Evolutionary conservation across 2,888 invertebrate genomes (phyloP).

Genomic region (Drosophila histrio): DNA sequence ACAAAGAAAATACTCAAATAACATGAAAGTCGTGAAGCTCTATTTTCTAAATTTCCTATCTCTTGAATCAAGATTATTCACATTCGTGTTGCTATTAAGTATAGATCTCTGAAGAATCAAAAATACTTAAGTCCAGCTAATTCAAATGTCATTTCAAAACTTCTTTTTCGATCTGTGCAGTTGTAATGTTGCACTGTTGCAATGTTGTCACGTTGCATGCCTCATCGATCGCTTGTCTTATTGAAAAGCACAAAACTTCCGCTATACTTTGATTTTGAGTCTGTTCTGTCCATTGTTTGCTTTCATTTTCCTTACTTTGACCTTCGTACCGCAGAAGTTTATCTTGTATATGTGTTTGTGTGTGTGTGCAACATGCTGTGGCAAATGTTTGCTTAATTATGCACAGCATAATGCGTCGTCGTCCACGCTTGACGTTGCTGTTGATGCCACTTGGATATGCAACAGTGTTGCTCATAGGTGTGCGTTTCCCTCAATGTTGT

Average conservation of each 20-base stretch:
- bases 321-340: not conserved
- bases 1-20: too few relatives aligned
- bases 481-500: not conserved
- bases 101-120: too few relatives aligned
- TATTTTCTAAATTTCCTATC: too few relatives aligned
- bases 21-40: too few relatives aligned
- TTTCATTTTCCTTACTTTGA: not conserved
- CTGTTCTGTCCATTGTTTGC: not conserved
- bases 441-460: not conserved
- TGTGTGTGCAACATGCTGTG: constrained; percentile 30
- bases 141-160: too few relatives aligned
- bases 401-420: constrained; percentile 52
- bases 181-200: not conserved
- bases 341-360: not conserved
- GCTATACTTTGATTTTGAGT: not conserved
- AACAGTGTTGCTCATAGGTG: not conserved
- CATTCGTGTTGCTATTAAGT: too few relatives aligned
- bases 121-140: too few relatives aligned
- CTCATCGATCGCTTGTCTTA: constrained; percentile 5
- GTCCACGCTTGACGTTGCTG: not conserved
- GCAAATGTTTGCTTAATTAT: constrained; percentile 67
- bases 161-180: too few relatives aligned
- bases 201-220: not conserved
- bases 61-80: too few relatives aligned
- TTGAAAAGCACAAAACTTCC: not conserved